These are phyloP conservation scores for Pelecanus crispus DNA, from an alignment of 2,113 vertebrate genomes.

Conservation along the genomic window DNA sequence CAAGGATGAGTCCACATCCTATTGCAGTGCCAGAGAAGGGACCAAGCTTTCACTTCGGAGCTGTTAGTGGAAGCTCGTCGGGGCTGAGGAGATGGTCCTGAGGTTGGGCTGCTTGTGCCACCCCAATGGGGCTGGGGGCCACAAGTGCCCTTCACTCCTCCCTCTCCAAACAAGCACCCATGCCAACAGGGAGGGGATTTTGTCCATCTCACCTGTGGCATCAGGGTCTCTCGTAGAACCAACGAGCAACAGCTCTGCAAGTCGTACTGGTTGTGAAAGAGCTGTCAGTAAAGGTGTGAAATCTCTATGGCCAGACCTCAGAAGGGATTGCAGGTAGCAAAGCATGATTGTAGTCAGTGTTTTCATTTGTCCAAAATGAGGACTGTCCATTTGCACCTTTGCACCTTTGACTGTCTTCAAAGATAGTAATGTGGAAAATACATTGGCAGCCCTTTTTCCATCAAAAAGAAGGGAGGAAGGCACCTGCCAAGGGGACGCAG, in stretches of 20 bases:
- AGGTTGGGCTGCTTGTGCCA: background rate
- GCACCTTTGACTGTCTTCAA: background rate
- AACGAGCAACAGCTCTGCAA: background rate
- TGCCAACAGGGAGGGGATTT: background rate
- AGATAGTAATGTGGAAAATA: background rate
- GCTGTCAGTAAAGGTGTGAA: background rate
- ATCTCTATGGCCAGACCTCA: background rate
- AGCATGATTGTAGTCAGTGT: accelerated
- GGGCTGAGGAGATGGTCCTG: background rate
- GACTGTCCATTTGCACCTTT: background rate
- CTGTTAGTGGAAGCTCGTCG: accelerated
- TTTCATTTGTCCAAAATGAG: background rate
- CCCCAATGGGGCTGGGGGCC: background rate
- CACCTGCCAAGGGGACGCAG: background rate
- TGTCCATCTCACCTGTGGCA: background rate
- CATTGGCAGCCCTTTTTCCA: background rate
- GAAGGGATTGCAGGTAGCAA: background rate
- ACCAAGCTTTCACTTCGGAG: background rate
- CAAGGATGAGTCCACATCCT: background rate
- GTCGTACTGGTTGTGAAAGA: background rate
- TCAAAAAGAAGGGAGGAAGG: background rate
- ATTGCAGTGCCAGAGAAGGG: background rate
- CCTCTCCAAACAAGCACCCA: accelerated
- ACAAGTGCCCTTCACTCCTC: background rate
- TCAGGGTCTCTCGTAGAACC: accelerated